Evolutionary conservation across 2,888 invertebrate species (phyloP).

Genomic region (Chironomus riparius): DNA sequence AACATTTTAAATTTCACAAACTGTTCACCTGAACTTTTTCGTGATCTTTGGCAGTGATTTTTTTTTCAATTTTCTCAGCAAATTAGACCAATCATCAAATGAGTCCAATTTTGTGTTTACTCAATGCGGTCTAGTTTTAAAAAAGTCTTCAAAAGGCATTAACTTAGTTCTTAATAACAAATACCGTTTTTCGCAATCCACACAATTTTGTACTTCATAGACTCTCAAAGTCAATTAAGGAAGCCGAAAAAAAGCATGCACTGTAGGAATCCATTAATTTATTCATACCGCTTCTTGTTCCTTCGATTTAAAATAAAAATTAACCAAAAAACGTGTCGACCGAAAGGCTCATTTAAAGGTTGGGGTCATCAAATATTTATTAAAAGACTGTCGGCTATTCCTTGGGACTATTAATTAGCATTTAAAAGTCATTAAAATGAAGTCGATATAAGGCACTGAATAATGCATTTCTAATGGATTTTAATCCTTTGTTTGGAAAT

Average conservation of each 20-base stretch:
- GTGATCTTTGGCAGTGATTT: too few relatives aligned
- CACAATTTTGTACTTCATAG: neutral
- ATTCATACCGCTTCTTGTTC: too few relatives aligned
- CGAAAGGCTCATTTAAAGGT: neutral
- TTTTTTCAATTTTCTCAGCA: neutral
- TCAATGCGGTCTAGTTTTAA: neutral
- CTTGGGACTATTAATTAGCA: neutral
- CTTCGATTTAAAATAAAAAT: too few relatives aligned
- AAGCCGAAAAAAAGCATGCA: neutral
- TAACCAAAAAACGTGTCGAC: neutral
- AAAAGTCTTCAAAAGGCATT: neutral
- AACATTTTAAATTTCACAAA: too few relatives aligned
- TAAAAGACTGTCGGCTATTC: neutral
- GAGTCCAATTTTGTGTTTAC: neutral
- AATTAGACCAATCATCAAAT: neutral
- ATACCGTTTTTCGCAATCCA: neutral
- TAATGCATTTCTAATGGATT: neutral
- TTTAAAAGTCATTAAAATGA: constrained; percentile 1
- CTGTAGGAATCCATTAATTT: neutral
- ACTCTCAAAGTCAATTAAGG: neutral
- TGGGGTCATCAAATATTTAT: neutral
- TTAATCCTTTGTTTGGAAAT: neutral
- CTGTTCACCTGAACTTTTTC: too few relatives aligned
- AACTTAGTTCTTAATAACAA: neutral
- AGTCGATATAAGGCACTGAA: neutral